These are phyloP conservation scores for Spizella passerina DNA, from an alignment of 2,797 vertebrate species.

Conservation along the genomic window DNA sequence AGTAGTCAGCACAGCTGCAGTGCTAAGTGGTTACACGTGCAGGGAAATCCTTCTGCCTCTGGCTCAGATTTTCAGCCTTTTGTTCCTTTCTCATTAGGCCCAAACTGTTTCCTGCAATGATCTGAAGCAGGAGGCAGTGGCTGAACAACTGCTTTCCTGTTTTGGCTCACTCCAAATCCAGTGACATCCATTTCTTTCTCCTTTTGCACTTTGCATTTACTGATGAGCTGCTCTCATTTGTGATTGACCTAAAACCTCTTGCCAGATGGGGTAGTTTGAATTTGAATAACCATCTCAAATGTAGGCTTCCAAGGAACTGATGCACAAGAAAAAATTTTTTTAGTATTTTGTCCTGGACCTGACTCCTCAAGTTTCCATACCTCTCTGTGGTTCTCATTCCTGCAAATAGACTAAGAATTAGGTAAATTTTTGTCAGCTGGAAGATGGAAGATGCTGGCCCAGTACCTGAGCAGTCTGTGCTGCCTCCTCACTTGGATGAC, in stretches of 20 bases:
- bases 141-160: background rate
- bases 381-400: background rate
- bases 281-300: background rate
- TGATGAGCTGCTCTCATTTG: background rate
- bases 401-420: background rate
- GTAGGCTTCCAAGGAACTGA: background rate
- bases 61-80: background rate
- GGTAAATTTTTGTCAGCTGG: background rate
- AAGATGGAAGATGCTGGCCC: background rate
- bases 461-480: fast-evolving
- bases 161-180: background rate
- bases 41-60: background rate
- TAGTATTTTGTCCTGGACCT: background rate
- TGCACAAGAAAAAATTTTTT: background rate
- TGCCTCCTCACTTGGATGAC: background rate
- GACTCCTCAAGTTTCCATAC: background rate
- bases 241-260: background rate
- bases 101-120: fast-evolving
- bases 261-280: background rate
- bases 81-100: background rate
- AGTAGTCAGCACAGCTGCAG: background rate
- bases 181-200: background rate
- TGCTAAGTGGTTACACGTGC: background rate
- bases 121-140: fast-evolving
- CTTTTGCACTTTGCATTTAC: background rate